phyloP scores from a whole-genome alignment of 2,113 vertebrate species.

The Callithrix jacchus region DNA sequence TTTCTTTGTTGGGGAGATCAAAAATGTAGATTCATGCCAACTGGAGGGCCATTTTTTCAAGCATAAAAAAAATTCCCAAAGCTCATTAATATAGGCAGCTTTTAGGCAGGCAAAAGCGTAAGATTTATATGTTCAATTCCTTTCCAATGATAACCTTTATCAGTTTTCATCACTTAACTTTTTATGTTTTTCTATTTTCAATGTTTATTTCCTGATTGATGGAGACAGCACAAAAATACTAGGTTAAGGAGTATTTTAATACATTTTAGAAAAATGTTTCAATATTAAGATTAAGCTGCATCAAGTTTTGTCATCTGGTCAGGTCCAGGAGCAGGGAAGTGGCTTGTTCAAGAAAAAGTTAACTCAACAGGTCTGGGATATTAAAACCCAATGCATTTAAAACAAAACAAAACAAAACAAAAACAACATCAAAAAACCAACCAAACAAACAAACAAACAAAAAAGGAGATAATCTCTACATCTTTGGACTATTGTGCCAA shows the following conservation, averaged over 20 bases:
- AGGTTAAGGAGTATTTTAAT: background rate
- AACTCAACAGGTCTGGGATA: background rate
- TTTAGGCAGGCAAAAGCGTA: background rate
- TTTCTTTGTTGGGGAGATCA: background rate
- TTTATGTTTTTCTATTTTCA: background rate
- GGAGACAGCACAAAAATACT: background rate
- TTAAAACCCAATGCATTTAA: background rate
- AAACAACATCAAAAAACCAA: background rate
- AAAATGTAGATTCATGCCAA: background rate
- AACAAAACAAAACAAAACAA: background rate
- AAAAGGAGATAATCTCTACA: background rate
- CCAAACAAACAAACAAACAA: background rate
- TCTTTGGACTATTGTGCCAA: background rate
- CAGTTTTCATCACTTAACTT: background rate
- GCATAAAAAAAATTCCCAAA: background rate
- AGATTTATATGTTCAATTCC: background rate
- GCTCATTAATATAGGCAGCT: background rate
- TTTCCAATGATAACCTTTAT: background rate
- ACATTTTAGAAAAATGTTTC: background rate
- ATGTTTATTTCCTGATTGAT: background rate
- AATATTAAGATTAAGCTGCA: background rate
- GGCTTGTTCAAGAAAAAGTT: background rate
- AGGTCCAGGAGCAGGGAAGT: background rate
- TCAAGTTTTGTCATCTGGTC: background rate
- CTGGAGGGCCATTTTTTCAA: background rate